Evolutionary conservation across 2,113 vertebrate species (phyloP).

Genomic region (Loxodonta africana): DNA sequence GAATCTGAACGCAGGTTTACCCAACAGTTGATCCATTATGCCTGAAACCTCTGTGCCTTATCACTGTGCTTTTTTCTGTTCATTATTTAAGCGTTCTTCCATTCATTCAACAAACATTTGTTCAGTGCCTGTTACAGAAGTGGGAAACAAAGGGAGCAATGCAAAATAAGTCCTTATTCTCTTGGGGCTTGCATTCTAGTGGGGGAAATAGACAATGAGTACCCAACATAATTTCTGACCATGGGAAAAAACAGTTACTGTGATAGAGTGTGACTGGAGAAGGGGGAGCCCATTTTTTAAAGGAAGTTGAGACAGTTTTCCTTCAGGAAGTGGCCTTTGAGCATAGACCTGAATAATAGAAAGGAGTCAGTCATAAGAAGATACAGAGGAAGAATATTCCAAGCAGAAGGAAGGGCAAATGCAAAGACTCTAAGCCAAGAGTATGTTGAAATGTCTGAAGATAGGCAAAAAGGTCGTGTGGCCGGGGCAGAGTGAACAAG

Average conservation of each 20-base stretch:
- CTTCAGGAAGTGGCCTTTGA: not conserved
- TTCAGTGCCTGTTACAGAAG: not conserved
- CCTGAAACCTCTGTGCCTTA: not conserved
- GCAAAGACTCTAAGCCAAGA: not conserved
- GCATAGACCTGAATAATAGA: not conserved
- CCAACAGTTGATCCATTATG: not conserved
- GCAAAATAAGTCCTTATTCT: not conserved
- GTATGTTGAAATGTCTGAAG: not conserved
- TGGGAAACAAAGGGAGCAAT: not conserved
- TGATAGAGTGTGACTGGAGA: not conserved
- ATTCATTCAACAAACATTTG: not conserved
- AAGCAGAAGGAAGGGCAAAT: not conserved
- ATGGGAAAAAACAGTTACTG: not conserved
- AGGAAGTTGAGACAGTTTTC: not conserved
- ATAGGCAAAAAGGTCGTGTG: not conserved
- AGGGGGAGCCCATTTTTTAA: not conserved
- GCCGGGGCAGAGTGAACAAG: not conserved
- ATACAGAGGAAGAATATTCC: not conserved
- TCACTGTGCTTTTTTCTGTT: not conserved
- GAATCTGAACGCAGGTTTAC: not conserved
- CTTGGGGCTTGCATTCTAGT: not conserved
- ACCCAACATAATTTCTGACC: not conserved
- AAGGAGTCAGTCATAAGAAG: not conserved
- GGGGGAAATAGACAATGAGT: not conserved
- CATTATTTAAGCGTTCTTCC: not conserved